Conservation (phyloP, 2,888 invertebrate species). For the Bhutanitis thaidina region DNA sequence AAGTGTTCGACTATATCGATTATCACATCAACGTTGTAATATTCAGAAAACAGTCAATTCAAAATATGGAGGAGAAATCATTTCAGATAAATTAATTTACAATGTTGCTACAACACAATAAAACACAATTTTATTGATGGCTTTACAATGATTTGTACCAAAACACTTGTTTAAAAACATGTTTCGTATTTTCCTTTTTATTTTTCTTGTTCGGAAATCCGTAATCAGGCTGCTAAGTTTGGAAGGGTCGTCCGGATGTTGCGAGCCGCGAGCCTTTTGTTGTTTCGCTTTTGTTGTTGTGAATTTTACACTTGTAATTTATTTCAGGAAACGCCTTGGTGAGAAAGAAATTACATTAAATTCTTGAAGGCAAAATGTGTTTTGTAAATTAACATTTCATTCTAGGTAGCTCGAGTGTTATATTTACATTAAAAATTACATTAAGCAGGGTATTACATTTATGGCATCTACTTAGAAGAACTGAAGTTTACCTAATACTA, state of each 20-base stretch:
- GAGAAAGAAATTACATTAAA: conserved; percentile 77
- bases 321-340: conserved; percentile 77
- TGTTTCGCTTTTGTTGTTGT: conserved; percentile 77
- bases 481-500: too few relatives aligned
- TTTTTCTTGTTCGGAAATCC: conserved; percentile 76
- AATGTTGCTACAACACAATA: conserved; percentile 3
- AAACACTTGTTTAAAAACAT: conserved; percentile 43
- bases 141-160: conserved; percentile 43
- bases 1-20: conserved; percentile 63
- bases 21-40: conserved; percentile 61
- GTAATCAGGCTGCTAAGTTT: conserved; percentile 79
- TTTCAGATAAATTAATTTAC: neutral
- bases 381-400: conserved; percentile 72
- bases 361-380: conserved; percentile 75
- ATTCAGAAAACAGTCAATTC: conserved; percentile 51
- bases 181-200: conserved; percentile 50
- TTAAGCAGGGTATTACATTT: neutral
- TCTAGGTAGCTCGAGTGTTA: conserved; percentile 49
- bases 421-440: conserved; percentile 35
- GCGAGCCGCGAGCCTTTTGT: conserved; percentile 77
- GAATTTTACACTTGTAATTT: conserved; percentile 81
- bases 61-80: conserved; percentile 39
- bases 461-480: neutral
- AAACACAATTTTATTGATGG: conserved; percentile 32
- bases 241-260: conserved; percentile 78